A percentile compares a stretch with the other conserved stretches of the same genome.
Evolutionary conservation across 2,797 vertebrate genomes (phyloP).

Genomic region (Eremophila alpestris): DNA sequence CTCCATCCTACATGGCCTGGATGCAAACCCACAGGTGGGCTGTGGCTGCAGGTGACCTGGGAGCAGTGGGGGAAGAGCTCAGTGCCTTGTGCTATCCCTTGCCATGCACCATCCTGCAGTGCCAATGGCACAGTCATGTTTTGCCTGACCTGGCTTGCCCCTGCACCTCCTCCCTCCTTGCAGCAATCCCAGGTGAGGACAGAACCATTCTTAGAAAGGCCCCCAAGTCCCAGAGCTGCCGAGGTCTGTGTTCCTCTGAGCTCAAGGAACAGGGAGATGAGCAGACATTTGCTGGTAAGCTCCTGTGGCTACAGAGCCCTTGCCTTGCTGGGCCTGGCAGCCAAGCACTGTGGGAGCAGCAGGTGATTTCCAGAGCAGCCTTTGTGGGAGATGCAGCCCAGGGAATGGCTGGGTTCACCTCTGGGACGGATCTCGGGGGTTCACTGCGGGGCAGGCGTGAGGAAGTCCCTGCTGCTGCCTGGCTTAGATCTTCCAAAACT

Average conservation of each 20-base stretch:
- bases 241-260: neutral
- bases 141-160: neutral
- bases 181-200: neutral
- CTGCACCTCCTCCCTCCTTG: neutral
- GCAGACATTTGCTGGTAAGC: neutral
- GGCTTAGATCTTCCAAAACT: constrained; percentile 52
- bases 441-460: constrained; percentile 9
- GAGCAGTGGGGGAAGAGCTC: neutral
- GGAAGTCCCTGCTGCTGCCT: constrained; percentile 29
- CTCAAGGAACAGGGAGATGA: fast-evolving
- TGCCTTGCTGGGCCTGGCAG: fast-evolving
- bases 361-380: constrained; percentile 13
- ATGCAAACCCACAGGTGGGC: neutral
- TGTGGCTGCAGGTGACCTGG: neutral
- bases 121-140: neutral
- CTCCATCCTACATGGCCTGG: neutral
- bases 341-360: fast-evolving
- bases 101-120: neutral
- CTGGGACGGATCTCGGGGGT: neutral
- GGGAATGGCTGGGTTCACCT: neutral
- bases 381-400: neutral
- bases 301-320: neutral
- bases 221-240: neutral
- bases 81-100: neutral
- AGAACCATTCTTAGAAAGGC: neutral